Evolutionary conservation across 2,888 invertebrate species (phyloP).

Genomic region (Shargacucullia verbasci): DNA sequence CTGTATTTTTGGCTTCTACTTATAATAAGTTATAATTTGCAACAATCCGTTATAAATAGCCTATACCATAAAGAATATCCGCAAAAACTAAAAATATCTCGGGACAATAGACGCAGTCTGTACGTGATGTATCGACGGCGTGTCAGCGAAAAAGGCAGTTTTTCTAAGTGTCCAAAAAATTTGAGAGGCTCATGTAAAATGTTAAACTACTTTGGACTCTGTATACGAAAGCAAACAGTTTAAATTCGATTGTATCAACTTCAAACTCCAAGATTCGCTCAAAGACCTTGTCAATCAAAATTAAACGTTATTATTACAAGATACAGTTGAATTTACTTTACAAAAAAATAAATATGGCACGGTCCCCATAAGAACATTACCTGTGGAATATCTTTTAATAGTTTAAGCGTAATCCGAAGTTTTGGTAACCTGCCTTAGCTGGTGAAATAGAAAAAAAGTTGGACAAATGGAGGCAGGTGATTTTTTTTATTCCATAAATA

Average conservation of each 20-base stretch:
- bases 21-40: too few species aligned
- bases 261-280: constrained; percentile 2
- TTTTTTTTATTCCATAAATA: neutral
- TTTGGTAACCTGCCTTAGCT: constrained; percentile 9
- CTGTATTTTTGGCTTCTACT: too few species aligned
- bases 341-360: neutral
- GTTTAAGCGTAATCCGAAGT: constrained; percentile 18
- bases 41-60: neutral
- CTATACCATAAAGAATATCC: constrained; percentile 35
- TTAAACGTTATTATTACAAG: neutral
- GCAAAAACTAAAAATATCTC: constrained; percentile 32
- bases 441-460: neutral
- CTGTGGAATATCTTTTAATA: constrained; percentile 9
- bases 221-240: neutral
- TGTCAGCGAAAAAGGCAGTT: constrained; percentile 37
- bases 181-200: neutral
- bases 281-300: neutral
- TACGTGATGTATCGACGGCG: constrained; percentile 51
- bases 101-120: constrained; percentile 50
- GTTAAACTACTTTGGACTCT: constrained; percentile 2
- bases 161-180: constrained; percentile 26
- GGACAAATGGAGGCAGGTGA: constrained; percentile 1
- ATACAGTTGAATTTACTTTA: constrained; percentile 22
- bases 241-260: neutral
- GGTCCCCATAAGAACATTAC: too few species aligned